These are phyloP conservation scores for Rostratula benghalensis DNA, from an alignment of 2,113 vertebrate species.

Conservation along the genomic window DNA sequence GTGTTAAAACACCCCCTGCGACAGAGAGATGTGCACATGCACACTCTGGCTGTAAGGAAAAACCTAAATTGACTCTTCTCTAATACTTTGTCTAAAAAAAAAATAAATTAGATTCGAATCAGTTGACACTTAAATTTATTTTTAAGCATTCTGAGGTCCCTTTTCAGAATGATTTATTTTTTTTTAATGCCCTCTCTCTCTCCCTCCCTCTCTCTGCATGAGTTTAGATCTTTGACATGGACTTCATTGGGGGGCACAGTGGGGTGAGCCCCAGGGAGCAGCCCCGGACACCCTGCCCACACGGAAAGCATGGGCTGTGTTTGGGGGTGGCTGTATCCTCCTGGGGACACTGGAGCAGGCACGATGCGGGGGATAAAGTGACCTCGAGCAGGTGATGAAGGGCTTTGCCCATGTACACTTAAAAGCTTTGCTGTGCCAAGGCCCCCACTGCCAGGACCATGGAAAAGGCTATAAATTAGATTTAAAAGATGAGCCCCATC, in stretches of 20 bases:
- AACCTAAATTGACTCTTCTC: not conserved
- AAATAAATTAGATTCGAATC: not conserved
- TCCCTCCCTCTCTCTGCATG: not conserved
- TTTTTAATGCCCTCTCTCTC: too few relatives aligned
- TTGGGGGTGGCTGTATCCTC: not conserved
- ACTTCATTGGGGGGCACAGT: not conserved
- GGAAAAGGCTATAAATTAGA: accelerated
- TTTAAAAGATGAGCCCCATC: not conserved
- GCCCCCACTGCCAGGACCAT: not conserved
- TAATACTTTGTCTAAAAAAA: not conserved
- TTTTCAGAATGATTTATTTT: not conserved
- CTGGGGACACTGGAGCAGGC: accelerated
- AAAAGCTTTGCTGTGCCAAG: not conserved
- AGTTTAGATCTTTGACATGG: not conserved
- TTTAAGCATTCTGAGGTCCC: not conserved
- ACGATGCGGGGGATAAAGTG: not conserved
- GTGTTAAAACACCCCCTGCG: not conserved
- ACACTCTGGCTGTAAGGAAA: not conserved
- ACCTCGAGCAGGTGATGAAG: accelerated
- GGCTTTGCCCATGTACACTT: not conserved
- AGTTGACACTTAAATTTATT: not conserved
- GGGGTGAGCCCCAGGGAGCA: not conserved
- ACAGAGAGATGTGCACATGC: not conserved
- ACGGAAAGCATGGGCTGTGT: accelerated
- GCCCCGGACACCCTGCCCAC: not conserved